These are phyloP conservation scores for Morus bassanus DNA, from an alignment of 2,797 vertebrate genomes.

Conservation along the genomic window DNA sequence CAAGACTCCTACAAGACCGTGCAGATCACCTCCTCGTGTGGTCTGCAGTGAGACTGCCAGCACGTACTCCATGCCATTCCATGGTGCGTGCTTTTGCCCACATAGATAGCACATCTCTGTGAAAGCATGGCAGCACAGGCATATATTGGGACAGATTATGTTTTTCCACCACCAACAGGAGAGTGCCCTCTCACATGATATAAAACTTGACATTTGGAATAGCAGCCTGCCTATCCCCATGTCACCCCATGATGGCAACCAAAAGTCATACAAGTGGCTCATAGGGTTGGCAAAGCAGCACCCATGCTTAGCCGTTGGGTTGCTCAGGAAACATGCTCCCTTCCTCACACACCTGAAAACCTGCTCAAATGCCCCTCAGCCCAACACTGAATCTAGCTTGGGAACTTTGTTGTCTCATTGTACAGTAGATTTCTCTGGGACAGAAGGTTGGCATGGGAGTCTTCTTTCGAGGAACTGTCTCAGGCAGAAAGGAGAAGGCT, in stretches of 20 bases:
- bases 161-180: background rate
- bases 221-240: background rate
- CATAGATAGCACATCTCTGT: background rate
- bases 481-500: background rate
- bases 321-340: background rate
- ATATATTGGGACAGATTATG: background rate
- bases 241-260: background rate
- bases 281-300: background rate
- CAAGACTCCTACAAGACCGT: rapidly evolving
- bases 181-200: background rate
- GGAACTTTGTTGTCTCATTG: background rate
- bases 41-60: background rate
- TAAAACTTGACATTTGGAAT: background rate
- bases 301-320: background rate
- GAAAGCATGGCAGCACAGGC: background rate
- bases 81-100: background rate
- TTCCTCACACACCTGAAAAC: background rate
- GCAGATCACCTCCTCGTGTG: background rate
- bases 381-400: background rate
- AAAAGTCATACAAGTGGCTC: background rate
- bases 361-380: background rate
- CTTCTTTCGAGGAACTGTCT: background rate
- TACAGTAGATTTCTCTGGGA: background rate
- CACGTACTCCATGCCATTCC: background rate
- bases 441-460: background rate